Base-by-base conservation (phyloP, 2,888 invertebrate species). In the Nemotelus nigrinus region DNA sequence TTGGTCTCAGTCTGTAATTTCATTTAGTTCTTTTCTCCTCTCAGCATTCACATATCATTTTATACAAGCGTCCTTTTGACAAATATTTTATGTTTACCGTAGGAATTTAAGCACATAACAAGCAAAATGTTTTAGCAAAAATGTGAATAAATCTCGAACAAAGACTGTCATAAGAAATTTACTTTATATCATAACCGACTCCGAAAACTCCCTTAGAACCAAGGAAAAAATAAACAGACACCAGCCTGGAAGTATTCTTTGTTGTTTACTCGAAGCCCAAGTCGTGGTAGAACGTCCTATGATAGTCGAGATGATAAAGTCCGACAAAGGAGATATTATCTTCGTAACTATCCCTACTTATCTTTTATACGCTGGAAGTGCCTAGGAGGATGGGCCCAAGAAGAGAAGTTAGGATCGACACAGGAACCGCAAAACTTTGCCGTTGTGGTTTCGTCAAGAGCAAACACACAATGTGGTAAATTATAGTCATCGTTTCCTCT, bases 381-480 rank as follows among this genome's bases (percentile, higher is more conserved):
- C 50, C 5, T 8, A 50, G 6, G 50, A 50, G 8, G 50, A 7
- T 7, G 50, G 6, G 8, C 5, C 6, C 8, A 5, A 8, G 50
- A 5, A 50, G 50, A 8, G 50, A 7, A 50, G 50, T 7, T 7
- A 8, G 50, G 8, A 7, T 7, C 50, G 8, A 8, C 6, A 50
- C 8, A 50, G 6, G 8, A 50, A 8, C 50, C 50, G 50, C 50
- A 50, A 50, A 50, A 50, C 50, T 50, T 50, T 50, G 50, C 8
- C 50, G 50, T 50, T 50, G 50, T 50, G 50, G 50, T 50, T 50
- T 50, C 50, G 50, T 50, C 50, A 50, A 50, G 50, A 50, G 50
- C 50, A 50, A 50, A 8, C 50, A 50, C 8, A 50, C 50, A 50
- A 50, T 50, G 50, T 8, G 50, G 50, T 50, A 50, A 50, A 50